Conservation (phyloP, 1,140 invertebrate genomes). For the Drosophila ananassae region DNA sequence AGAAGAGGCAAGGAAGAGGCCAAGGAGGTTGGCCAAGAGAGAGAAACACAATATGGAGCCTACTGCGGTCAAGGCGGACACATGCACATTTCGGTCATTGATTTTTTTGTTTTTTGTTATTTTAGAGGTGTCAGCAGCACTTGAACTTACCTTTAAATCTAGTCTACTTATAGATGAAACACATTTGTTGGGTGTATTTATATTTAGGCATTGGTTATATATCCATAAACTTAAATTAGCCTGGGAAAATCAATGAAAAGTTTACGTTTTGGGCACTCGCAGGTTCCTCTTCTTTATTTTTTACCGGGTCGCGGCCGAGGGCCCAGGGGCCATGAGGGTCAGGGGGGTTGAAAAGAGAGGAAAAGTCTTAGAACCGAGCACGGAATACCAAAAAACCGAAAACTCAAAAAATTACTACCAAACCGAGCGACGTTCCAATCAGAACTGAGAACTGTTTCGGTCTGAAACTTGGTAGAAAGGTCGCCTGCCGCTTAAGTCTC, state of each 20-base stretch:
- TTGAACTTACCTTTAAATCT: constrained; percentile 38
- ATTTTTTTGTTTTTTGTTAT: constrained; percentile 20
- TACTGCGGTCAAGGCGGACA: constrained; percentile 50
- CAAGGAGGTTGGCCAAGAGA: constrained; percentile 1
- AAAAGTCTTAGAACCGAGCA: constrained; percentile 52
- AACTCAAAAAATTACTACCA: constrained; percentile 57
- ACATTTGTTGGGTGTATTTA: constrained; percentile 44
- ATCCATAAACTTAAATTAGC: constrained; percentile 42
- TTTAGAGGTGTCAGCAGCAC: background rate
- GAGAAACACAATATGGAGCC: constrained; percentile 31
- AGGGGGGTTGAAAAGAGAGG: constrained; percentile 16
- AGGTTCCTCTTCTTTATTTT: constrained; percentile 32
- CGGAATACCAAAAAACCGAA: constrained; percentile 62
- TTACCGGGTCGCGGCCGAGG: constrained; percentile 40
- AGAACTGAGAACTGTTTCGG: constrained; percentile 55
- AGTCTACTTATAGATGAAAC: constrained; percentile 50
- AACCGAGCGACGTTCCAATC: constrained; percentile 66
- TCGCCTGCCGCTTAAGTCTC: constrained; percentile 37
- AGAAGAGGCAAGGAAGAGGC: background rate
- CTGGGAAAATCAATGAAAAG: constrained; percentile 59
- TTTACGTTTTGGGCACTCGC: constrained; percentile 55
- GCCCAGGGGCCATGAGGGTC: background rate
- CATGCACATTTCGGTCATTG: constrained; percentile 45
- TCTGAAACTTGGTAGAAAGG: constrained; percentile 17
- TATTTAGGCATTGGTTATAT: constrained; percentile 31